Evolutionary conservation across 2,113 vertebrate species (phyloP), one percentile per base, ranked within the genome.

Genomic region (Thalassoma bifasciatum): DNA sequence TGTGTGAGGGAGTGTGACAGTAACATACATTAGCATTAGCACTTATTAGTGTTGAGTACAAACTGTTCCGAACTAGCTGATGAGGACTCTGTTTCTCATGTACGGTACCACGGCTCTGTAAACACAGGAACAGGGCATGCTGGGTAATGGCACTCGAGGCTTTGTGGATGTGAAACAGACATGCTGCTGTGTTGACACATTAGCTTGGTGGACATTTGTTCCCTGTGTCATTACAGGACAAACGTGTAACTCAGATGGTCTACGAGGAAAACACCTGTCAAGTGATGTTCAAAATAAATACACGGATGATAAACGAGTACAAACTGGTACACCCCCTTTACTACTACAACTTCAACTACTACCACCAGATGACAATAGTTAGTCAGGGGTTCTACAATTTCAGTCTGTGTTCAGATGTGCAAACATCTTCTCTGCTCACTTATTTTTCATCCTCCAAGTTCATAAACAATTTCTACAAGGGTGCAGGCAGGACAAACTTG

Each of bases 51-150:
- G n/a, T 66, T 47, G 23, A 21, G 82, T 37, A 88, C 85, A 86
- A 12, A 1, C 26, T 86, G 88, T 89, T 89, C 86, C 75, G 46
- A 64, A 26, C 19, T 30, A 81, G 51, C 50, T 38, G 61, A 49
- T 66, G 40, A 66, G 66, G 49, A 58, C 54, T 47, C 50, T 62
- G 10, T 50, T 78, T 75, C 54, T 62, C 70, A 72, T 77, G 44
- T 30, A 44, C 47, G 10, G 51, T 23, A 36, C 54, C 61, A n/a
- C 19, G 6, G 47, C 42, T 66, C 65, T 75, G 24, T 83, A 75
- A 85, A 86, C 77, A 84, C 50, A 66, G 56, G 59, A 72, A 23
- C 67, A 57, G 62, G 57, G 72, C 74, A 81, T 77, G 59, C 8
- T 78, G 75, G 67, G 37, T 49, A 38, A 38, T 69, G 52, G 60